A percentile compares a stretch with the other conserved stretches of the same genome.
Conservation (phyloP, 2,797 vertebrate genomes). For the Cephalopachus bancanus region DNA sequence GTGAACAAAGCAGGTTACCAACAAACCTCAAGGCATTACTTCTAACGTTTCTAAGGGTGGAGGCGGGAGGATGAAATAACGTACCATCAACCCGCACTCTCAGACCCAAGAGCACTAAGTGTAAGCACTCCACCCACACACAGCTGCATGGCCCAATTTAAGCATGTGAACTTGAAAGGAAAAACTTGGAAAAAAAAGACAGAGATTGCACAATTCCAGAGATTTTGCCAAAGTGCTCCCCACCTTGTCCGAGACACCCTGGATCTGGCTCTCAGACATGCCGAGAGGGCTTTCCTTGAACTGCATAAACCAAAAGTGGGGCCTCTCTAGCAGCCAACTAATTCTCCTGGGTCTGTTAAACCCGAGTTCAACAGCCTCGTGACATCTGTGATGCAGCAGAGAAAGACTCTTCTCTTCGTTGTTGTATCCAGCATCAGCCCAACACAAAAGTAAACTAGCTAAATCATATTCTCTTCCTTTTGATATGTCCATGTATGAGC, state of each 20-base stretch:
- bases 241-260: conserved; percentile 68
- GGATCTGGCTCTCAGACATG: conserved; percentile 56
- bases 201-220: conserved; percentile 69
- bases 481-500: not conserved
- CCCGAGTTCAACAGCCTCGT: conserved; percentile 41
- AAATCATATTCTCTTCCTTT: conserved; percentile 43
- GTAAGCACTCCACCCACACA: conserved; percentile 78
- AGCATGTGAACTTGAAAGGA: conserved; percentile 74
- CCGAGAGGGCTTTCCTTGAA: conserved; percentile 78
- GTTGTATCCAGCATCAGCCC: not conserved
- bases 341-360: conserved; percentile 67
- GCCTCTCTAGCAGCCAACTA: conserved; percentile 1
- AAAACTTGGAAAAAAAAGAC: conserved; percentile 50
- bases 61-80: not conserved
- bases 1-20: not conserved
- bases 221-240: conserved; percentile 68
- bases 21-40: not conserved
- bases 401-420: conserved; percentile 57
- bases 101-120: conserved; percentile 46
- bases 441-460: conserved; percentile 7
- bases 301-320: conserved; percentile 61
- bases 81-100: conserved; percentile 26
- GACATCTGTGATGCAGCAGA: conserved; percentile 73
- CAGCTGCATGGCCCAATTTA: conserved; percentile 81
- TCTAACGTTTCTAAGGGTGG: conserved; percentile 3